Conservation (phyloP, 2,113 vertebrate species). For the Vidua macroura region DNA sequence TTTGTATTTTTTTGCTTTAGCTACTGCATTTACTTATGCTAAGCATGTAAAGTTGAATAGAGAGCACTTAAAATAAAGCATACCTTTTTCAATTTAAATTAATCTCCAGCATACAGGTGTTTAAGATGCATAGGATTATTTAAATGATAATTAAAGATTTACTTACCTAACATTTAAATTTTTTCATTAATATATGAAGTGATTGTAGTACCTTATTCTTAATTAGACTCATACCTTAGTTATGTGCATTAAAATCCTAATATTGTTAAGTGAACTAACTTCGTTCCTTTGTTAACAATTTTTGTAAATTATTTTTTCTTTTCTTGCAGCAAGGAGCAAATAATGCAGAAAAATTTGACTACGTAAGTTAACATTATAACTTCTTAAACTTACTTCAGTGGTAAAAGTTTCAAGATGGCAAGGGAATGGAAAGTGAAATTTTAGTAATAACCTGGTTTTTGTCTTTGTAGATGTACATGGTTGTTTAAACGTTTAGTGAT, state of each 20-base stretch:
- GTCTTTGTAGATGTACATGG: background rate
- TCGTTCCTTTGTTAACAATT: slow-evolving; percentile 50
- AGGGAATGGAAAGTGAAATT: background rate
- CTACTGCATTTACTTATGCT: background rate
- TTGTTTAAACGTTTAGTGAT: background rate
- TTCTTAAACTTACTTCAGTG: background rate
- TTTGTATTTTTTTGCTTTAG: background rate
- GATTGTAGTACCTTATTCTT: slow-evolving; percentile 48
- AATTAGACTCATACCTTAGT: slow-evolving; percentile 46
- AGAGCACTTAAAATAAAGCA: slow-evolving; percentile 70
- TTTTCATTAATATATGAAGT: slow-evolving; percentile 66
- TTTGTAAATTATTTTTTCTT: slow-evolving; percentile 74
- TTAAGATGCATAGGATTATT: slow-evolving; percentile 27
- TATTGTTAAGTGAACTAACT: slow-evolving; percentile 57
- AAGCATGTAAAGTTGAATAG: slow-evolving; percentile 27
- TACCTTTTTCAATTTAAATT: slow-evolving; percentile 57
- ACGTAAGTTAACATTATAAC: slow-evolving; percentile 81
- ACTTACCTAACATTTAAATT: slow-evolving; percentile 61
- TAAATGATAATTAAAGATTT: slow-evolving; percentile 50
- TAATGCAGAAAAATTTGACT: slow-evolving; percentile 98
- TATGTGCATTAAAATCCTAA: slow-evolving; percentile 44
- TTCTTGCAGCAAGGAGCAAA: slow-evolving; percentile 91
- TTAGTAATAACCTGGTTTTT: background rate
- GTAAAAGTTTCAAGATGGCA: background rate
- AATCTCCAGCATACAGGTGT: slow-evolving; percentile 25